These are phyloP conservation scores for Pterostichus madidus DNA, from an alignment of 2,888 invertebrate genomes.

Conservation along the genomic window DNA sequence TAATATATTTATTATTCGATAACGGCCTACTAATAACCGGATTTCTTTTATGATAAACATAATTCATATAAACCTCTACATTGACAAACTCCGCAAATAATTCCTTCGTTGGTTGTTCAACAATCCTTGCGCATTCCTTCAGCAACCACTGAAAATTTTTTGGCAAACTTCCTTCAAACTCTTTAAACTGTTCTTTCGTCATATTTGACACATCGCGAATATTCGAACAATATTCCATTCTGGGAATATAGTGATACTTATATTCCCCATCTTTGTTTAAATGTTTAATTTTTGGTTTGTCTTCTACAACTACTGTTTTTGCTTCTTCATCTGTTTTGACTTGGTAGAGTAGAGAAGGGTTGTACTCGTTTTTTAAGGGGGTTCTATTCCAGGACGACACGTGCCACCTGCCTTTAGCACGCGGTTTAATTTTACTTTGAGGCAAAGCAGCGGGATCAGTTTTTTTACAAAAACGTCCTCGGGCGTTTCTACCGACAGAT, in stretches of 20 bases:
- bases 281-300: neutral
- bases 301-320: neutral
- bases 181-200: constrained; percentile 69
- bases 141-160: constrained; percentile 72
- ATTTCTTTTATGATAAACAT: constrained; percentile 62
- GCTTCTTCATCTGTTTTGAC: constrained; percentile 18
- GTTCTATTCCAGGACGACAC: constrained; percentile 9
- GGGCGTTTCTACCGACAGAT: neutral
- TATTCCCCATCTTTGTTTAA: constrained; percentile 6
- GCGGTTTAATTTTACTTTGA: constrained; percentile 1
- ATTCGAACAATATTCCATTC: constrained; percentile 73
- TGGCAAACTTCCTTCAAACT: constrained; percentile 71
- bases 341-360: constrained; percentile 24
- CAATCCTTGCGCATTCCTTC: constrained; percentile 73
- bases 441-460: neutral
- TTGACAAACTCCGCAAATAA: constrained; percentile 71
- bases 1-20: constrained; percentile 66
- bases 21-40: constrained; percentile 46
- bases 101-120: constrained; percentile 72
- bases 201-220: constrained; percentile 69
- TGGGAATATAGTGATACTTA: constrained; percentile 72
- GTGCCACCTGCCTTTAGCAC: constrained; percentile 24
- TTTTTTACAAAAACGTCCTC: constrained; percentile 53
- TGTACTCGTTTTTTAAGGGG: neutral
- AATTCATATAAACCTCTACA: constrained; percentile 67